A percentile compares a stretch with the other conserved stretches of the same genome.
phyloP scores from a whole-genome alignment of 2,113 vertebrate genomes.

The Indri indri region DNA sequence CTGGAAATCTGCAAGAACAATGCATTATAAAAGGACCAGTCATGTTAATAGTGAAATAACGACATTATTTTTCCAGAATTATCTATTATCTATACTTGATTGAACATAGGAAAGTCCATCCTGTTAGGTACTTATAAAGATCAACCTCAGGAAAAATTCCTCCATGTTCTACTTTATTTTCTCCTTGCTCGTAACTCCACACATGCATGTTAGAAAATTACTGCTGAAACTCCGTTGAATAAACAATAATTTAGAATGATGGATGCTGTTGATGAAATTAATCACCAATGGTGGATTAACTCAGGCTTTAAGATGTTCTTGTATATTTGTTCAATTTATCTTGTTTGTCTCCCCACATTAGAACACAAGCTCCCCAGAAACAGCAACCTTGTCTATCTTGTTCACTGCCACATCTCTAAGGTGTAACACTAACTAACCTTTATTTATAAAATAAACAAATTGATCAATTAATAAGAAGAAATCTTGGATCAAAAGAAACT shows the following conservation, averaged over 20 bases:
- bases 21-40: not conserved
- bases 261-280: slow-evolving; percentile 10
- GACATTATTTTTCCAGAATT: slow-evolving; percentile 33
- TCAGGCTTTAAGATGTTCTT: not conserved
- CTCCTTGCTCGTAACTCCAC: not conserved
- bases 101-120: not conserved
- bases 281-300: not conserved
- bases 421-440: not conserved
- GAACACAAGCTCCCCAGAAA: not conserved
- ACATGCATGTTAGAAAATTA: not conserved
- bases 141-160: not conserved
- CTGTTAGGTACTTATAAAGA: not conserved
- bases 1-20: slow-evolving; percentile 7
- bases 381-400: too few species aligned
- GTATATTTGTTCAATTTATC: not conserved
- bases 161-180: not conserved
- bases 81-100: not conserved
- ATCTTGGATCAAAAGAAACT: not conserved
- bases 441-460: not conserved
- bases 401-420: not conserved
- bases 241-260: slow-evolving; percentile 26
- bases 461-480: not conserved
- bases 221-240: not conserved
- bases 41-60: not conserved
- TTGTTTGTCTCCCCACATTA: not conserved